Percentiles rank a stretch among this genome's conserved stretches.
These are phyloP conservation scores for Chironomus riparius DNA, from an alignment of 2,888 invertebrate genomes.

Conservation along the genomic window DNA sequence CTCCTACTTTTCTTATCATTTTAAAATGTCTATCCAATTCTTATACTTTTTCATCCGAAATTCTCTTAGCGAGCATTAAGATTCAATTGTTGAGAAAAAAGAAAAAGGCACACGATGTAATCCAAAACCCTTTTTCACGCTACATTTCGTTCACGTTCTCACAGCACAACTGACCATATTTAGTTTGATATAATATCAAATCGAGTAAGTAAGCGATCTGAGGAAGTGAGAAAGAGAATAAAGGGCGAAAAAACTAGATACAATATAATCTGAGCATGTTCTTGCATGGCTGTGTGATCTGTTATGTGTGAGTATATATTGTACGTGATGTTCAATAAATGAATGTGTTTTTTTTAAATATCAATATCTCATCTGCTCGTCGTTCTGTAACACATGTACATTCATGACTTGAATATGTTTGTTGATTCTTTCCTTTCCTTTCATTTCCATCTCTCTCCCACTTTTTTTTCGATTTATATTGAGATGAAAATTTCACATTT, in stretches of 20 bases:
- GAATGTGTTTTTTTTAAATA: neutral
- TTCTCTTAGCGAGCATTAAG: neutral
- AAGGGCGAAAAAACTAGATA: neutral
- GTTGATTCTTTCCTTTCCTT: neutral
- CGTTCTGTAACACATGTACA: neutral
- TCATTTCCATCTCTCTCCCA: no score
- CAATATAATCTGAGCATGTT: neutral
- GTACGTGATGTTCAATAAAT: constrained; percentile 5
- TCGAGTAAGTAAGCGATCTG: neutral
- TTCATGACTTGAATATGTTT: neutral
- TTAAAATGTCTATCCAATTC: no score
- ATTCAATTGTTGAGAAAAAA: neutral
- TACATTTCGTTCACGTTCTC: neutral
- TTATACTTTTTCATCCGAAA: neutral
- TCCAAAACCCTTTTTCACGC: neutral
- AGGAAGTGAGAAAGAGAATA: neutral
- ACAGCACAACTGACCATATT: neutral
- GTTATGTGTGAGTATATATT: no score
- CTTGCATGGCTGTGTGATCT: neutral
- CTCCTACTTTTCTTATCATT: no score
- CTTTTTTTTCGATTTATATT: neutral
- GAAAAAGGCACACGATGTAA: neutral
- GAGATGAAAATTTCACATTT: neutral
- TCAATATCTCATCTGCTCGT: constrained; percentile 1
- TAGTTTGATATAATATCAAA: no score